Percentiles rank a stretch among this genome's conserved stretches.
phyloP scores from a whole-genome alignment of 2,113 vertebrate genomes.

The Cheilinus undulatus region DNA sequence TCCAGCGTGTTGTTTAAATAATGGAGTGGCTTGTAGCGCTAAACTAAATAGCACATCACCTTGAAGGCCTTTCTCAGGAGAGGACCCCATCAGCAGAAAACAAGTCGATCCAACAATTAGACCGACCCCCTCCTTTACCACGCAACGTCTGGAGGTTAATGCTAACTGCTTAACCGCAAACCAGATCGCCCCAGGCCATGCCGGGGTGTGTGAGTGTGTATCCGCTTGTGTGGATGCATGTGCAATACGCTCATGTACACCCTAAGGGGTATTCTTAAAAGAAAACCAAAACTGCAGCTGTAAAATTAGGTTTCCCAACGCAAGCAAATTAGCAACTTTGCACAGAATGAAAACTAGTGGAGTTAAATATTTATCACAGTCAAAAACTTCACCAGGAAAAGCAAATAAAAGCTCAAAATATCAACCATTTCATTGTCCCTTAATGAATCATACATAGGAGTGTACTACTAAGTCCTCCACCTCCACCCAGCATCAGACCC shows the following conservation, averaged over 20 bases:
- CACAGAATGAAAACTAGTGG: background rate
- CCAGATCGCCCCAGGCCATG: slow-evolving; percentile 85
- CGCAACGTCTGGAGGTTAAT: slow-evolving; percentile 84
- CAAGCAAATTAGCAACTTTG: slow-evolving; percentile 20
- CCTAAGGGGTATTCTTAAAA: slow-evolving; percentile 84
- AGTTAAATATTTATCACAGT: background rate
- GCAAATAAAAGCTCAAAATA: background rate
- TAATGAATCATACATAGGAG: slow-evolving; percentile 64
- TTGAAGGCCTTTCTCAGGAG: slow-evolving; percentile 87
- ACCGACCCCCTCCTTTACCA: slow-evolving; percentile 80
- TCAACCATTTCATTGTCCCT: background rate
- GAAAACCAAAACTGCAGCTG: slow-evolving; percentile 42
- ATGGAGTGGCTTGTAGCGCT: slow-evolving; percentile 86
- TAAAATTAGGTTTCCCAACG: slow-evolving; percentile 8
- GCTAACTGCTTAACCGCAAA: slow-evolving; percentile 87
- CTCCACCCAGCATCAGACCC: slow-evolving; percentile 75
- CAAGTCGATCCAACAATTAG: slow-evolving; percentile 86
- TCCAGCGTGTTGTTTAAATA: slow-evolving; percentile 90
- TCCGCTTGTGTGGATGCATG: slow-evolving; percentile 11
- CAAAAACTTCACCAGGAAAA: background rate
- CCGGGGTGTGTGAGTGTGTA: slow-evolving; percentile 21
- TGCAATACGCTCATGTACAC: slow-evolving; percentile 47
- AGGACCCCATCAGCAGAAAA: slow-evolving; percentile 75
- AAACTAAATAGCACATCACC: slow-evolving; percentile 88
- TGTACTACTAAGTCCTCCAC: no score